Conservation (phyloP, 1,140 invertebrate species). For the Drosophila novamexicana region DNA sequence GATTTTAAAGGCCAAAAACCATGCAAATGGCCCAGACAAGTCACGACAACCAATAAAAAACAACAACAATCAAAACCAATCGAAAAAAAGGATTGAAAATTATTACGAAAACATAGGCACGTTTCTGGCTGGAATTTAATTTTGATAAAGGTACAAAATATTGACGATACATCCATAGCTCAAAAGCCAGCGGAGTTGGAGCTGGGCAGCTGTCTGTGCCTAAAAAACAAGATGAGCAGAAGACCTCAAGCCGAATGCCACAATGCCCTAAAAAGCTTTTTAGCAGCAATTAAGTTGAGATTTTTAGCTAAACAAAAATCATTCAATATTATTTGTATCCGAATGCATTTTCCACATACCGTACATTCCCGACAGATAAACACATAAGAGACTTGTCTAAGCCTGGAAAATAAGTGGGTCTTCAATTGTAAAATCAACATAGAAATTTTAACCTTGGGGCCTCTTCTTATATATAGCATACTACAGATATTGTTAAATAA, state of each 20-base stretch:
- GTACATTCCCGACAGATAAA: no score
- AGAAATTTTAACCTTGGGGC: no score
- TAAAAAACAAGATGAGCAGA: neutral
- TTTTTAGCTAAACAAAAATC: no score
- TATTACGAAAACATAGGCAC: constrained; percentile 55
- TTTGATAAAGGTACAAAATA: constrained; percentile 84
- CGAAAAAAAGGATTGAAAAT: constrained; percentile 1
- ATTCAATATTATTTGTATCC: no score
- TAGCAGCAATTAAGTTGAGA: no score
- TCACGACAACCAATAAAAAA: neutral
- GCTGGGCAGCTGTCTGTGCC: constrained; percentile 13
- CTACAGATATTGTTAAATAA: no score
- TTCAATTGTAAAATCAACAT: no score
- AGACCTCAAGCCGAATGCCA: neutral
- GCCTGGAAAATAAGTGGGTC: no score
- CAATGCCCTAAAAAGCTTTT: neutral
- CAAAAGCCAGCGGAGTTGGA: constrained; percentile 1
- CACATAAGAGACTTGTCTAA: no score
- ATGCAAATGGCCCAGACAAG: constrained; percentile 1
- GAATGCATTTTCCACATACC: no score
- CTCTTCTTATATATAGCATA: no score
- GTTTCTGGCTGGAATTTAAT: constrained; percentile 76
- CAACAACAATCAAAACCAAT: constrained; percentile 22
- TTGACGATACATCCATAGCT: constrained; percentile 77
- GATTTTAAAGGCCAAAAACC: constrained; percentile 10